Conservation (phyloP, 23 tunicate species). For the Halocynthia roretzi region DNA sequence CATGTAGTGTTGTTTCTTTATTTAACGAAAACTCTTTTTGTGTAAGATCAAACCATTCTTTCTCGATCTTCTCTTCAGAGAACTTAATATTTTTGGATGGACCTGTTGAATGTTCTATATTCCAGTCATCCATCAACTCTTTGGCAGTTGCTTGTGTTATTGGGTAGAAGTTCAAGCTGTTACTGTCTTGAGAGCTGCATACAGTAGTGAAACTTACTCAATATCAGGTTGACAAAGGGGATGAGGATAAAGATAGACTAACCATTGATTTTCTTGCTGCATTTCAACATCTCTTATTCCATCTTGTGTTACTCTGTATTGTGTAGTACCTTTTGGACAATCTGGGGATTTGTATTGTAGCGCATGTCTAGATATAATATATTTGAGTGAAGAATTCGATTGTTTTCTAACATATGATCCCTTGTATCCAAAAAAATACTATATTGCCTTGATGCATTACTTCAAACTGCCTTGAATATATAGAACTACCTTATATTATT, state of each 20-base stretch:
- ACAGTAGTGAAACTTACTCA: background rate
- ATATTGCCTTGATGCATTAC: background rate
- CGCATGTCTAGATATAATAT: conserved; percentile 4
- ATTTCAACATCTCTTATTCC: conserved; percentile 24
- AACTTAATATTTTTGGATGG: background rate
- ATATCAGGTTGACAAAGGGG: background rate
- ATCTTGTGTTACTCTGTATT: conserved; percentile 14
- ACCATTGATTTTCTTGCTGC: background rate
- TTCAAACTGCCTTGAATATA: background rate
- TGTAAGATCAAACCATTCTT: conserved; percentile 14
- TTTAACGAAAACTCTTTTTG: background rate
- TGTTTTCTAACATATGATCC: too few species aligned
- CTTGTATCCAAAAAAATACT: too few species aligned
- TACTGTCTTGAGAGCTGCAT: background rate
- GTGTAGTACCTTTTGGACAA: conserved; percentile 9
- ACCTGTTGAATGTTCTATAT: background rate
- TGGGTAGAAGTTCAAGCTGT: background rate
- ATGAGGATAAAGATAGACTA: background rate
- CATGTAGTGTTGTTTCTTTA: background rate
- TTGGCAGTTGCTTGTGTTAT: conserved; percentile 1
- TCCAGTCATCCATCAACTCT: conserved; percentile 2
- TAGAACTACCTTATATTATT: background rate
- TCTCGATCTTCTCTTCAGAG: conserved; percentile 3
- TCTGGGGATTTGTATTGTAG: conserved; percentile 24
- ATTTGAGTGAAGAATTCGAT: background rate